Evolutionary conservation across 2,797 vertebrate genomes (phyloP).

Genomic region (Microctenopoma stevenorrisi): DNA sequence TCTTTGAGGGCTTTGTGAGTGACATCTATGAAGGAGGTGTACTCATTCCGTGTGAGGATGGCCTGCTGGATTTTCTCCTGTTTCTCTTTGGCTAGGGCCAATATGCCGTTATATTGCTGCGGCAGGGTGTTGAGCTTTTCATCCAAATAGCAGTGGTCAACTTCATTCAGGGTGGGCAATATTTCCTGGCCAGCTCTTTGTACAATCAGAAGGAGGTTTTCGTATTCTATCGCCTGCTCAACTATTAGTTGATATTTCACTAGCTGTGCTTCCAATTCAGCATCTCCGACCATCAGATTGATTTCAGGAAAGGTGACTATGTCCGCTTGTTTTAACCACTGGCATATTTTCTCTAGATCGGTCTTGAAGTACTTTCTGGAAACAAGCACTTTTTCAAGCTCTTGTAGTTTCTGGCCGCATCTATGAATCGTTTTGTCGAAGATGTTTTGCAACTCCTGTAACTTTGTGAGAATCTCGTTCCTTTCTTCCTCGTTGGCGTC

Average conservation of each 20-base stretch:
- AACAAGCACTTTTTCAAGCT: constrained; percentile 92
- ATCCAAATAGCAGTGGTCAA: constrained; percentile 92
- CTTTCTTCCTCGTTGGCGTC: constrained; percentile 92
- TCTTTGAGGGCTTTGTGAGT: constrained; percentile 90
- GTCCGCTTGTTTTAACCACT: constrained; percentile 95
- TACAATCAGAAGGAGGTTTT: constrained; percentile 91
- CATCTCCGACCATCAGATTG: constrained; percentile 89
- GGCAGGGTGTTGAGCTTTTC: constrained; percentile 93
- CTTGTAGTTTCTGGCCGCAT: constrained; percentile 91
- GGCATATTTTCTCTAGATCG: constrained; percentile 95
- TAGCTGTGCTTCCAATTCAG: constrained; percentile 88
- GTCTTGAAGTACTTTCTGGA: constrained; percentile 96
- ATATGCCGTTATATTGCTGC: constrained; percentile 90
- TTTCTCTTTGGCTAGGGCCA: constrained; percentile 92
- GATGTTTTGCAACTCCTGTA: constrained; percentile 92
- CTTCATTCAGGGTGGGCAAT: constrained; percentile 91
- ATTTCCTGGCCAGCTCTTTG: constrained; percentile 94
- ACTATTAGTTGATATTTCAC: constrained; percentile 92
- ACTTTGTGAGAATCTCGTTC: constrained; percentile 89
- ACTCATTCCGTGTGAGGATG: constrained; percentile 90
- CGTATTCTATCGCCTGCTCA: constrained; percentile 93
- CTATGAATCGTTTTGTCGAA: constrained; percentile 91
- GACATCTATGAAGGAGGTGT: constrained; percentile 90
- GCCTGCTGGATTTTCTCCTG: constrained; percentile 92
- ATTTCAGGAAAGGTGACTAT: constrained; percentile 95